phyloP scores from a whole-genome alignment of 2,797 vertebrate genomes.

The Benthosema pterotum region DNA sequence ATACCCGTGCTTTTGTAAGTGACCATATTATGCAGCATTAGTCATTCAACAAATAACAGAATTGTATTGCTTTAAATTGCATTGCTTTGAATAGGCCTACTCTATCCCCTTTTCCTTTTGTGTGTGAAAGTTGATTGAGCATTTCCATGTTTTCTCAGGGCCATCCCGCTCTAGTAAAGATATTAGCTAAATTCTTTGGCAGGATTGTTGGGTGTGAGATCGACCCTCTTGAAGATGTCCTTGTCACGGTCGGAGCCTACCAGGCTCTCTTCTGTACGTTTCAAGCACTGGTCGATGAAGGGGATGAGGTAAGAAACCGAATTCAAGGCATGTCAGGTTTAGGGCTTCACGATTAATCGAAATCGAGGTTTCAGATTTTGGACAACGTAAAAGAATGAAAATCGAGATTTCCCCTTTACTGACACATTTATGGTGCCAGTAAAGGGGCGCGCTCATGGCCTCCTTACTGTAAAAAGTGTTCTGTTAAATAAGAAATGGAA shows the following conservation, averaged over 20 bases:
- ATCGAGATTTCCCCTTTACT: no score
- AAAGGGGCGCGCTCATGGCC: no score
- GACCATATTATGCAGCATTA: background rate
- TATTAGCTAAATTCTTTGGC: constrained; percentile 87
- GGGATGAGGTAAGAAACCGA: constrained; percentile 85
- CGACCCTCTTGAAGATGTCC: constrained; percentile 85
- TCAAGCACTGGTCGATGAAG: constrained; percentile 91
- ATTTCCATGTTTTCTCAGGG: constrained; percentile 77
- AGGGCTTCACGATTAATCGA: no score
- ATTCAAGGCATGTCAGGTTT: background rate
- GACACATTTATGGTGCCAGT: no score
- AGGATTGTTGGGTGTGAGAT: constrained; percentile 84
- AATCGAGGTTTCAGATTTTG: no score
- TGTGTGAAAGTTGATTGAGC: background rate
- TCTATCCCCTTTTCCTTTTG: background rate
- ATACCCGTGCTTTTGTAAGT: constrained; percentile 91
- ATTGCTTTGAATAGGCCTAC: no score
- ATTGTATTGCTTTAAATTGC: background rate
- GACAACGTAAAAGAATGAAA: no score
- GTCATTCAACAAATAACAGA: background rate
- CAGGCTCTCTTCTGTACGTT: constrained; percentile 90
- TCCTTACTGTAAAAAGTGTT: no score
- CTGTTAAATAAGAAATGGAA: no score
- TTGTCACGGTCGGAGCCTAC: constrained; percentile 94
- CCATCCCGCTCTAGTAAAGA: constrained; percentile 86